Evolutionary conservation across 2,797 vertebrate genomes (phyloP).

Genomic region (Heterohyrax brucei): DNA sequence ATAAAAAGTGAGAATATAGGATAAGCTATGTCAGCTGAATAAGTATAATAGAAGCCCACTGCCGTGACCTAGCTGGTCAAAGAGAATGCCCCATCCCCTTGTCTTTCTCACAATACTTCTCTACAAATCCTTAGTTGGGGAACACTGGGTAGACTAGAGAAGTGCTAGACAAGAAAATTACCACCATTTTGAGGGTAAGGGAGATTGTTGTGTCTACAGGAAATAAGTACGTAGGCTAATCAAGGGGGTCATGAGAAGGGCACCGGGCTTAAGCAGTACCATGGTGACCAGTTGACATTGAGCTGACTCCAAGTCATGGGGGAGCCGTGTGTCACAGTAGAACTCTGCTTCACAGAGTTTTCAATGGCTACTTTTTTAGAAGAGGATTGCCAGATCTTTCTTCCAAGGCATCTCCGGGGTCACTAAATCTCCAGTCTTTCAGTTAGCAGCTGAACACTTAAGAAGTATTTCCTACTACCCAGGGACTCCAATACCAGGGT

Average conservation of each 20-base stretch:
- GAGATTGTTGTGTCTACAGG: background rate
- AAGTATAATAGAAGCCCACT: background rate
- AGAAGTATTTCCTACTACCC: background rate
- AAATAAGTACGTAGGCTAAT: background rate
- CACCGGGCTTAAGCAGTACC: rapidly evolving
- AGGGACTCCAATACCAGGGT: background rate
- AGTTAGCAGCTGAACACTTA: background rate
- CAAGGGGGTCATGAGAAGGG: background rate
- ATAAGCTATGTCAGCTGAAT: background rate
- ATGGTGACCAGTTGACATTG: background rate
- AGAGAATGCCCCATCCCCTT: background rate
- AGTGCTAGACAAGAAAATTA: background rate
- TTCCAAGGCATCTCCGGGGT: background rate
- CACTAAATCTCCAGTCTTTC: background rate
- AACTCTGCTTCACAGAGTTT: background rate
- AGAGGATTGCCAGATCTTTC: background rate
- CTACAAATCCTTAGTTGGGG: background rate
- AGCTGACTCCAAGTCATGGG: background rate
- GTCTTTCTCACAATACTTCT: background rate
- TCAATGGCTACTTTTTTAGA: background rate
- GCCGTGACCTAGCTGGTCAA: background rate
- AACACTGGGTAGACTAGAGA: background rate
- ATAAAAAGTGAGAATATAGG: background rate
- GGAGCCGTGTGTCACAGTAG: no score
- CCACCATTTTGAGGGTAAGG: background rate